phyloP scores from a whole-genome alignment of 53 echinoderm and acorn worm genomes.

The Stichopus horrens region DNA sequence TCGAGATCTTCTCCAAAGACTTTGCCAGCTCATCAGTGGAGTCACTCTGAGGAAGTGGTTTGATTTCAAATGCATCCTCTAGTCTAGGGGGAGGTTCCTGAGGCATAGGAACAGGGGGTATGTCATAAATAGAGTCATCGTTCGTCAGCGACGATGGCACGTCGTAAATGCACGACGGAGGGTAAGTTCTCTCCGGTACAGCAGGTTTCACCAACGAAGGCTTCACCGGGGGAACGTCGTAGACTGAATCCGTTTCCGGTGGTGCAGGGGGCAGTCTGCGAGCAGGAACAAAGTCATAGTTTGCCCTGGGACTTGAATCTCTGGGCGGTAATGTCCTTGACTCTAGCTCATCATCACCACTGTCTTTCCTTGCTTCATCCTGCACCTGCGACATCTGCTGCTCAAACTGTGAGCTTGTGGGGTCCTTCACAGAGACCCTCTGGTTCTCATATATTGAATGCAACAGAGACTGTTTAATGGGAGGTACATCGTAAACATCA shows the following conservation, averaged over 20 bases:
- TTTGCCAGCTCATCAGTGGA: conserved; percentile 94
- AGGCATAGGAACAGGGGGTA: conserved; percentile 40
- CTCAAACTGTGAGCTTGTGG: conserved; percentile 58
- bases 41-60: conserved; percentile 53
- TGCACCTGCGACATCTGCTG: conserved; percentile 48
- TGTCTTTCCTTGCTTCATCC: conserved; percentile 11
- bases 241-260: conserved; percentile 47
- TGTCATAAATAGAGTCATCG: conserved; percentile 31
- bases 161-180: conserved; percentile 29
- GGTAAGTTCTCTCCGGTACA: conserved; percentile 39
- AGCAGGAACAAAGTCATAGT: conserved; percentile 50
- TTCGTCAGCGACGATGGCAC: conserved; percentile 13
- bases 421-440: conserved; percentile 47
- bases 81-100: conserved; percentile 6
- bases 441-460: conserved; percentile 35
- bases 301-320: neutral
- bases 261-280: conserved; percentile 41
- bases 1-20: conserved; percentile 82
- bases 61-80: neutral
- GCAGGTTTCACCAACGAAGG: conserved; percentile 8
- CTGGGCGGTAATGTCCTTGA: neutral
- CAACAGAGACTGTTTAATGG: conserved; percentile 22
- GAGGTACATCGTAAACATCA: conserved; percentile 60
- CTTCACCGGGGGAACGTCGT: conserved; percentile 56
- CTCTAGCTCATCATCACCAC: conserved; percentile 2